These are phyloP conservation scores for Chaenodraco wilsoni DNA, from an alignment of 2,797 vertebrate genomes.

Conservation along the genomic window DNA sequence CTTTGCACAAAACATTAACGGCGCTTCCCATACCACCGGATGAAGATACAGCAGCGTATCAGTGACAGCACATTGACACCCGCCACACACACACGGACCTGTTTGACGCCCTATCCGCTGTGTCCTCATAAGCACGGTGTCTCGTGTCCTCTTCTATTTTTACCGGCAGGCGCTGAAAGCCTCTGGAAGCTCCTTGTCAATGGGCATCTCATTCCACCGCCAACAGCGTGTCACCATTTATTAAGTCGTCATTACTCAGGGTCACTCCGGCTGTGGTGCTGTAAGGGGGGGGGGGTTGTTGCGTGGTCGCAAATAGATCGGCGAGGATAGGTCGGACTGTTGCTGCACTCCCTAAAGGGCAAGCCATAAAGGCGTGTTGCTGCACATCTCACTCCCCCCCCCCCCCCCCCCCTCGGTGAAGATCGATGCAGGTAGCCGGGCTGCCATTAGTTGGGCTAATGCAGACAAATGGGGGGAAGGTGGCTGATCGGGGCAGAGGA, in stretches of 20 bases:
- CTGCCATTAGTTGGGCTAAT: conserved; percentile 64
- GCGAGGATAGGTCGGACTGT: conserved; percentile 70
- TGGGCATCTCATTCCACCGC: conserved; percentile 74
- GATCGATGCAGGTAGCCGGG: conserved; percentile 70
- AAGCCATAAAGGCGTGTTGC: conserved; percentile 58
- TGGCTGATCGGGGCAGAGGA: conserved; percentile 39
- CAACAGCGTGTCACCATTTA: conserved; percentile 80
- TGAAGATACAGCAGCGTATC: conserved; percentile 72
- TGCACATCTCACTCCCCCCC: conserved; percentile 67
- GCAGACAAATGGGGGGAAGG: conserved; percentile 60
- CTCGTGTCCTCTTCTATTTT: conserved; percentile 82
- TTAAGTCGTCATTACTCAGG: conserved; percentile 85
- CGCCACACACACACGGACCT: conserved; percentile 50
- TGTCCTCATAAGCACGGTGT: conserved; percentile 72
- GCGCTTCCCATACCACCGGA: conserved; percentile 48
- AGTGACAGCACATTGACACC: conserved; percentile 73
- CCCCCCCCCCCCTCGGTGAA: background rate
- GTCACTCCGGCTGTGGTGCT: conserved; percentile 34
- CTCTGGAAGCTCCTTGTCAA: conserved; percentile 81
- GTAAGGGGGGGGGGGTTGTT: conserved; percentile 26
- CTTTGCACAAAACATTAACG: conserved; percentile 60
- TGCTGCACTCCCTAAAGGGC: conserved; percentile 76
- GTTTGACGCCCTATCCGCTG: conserved; percentile 58
- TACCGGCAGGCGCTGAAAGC: conserved; percentile 81
- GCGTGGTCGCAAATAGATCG: conserved; percentile 72